Evolutionary conservation across 2,797 vertebrate genomes (phyloP), one percentile per base, ranked within the genome.

Genomic region (Pseudomugil gertrudae): DNA sequence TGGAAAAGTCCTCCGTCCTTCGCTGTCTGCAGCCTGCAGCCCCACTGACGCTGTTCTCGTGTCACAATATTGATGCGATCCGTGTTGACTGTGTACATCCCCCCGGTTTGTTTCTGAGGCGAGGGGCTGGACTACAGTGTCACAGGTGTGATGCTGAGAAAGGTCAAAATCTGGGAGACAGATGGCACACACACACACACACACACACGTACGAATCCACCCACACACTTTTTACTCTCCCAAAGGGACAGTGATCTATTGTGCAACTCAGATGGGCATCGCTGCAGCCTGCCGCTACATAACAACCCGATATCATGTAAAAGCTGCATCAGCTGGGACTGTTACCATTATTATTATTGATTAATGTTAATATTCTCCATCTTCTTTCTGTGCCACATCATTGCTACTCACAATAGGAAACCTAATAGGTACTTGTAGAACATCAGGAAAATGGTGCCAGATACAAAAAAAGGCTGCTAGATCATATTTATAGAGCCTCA

Each of bases 101-200:
- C n/a, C n/a, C n/a, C n/a, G n/a, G n/a, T n/a, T n/a, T n/a, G n/a
- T n/a, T n/a, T n/a, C n/a, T n/a, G n/a, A n/a, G n/a, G n/a, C n/a
- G n/a, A n/a, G 35, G 79, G 87, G 68, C 76, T 14, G 21, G 64
- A 77, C 80, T 78, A 38, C 76, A 2, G 69, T 79, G 84, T 90
- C 90, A 88, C 87, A 91, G 90, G 89, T 92, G 89, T 81, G 79
- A 81, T 27, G 76, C 80, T 67, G 58, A 72, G 74, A 89, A 90
- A 90, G 90, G 89, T 92, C 91, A 90, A 87, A 85, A 90, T 82
- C 87, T 82, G 76, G 66, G 59, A 92, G 89, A 91, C 90, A 92
- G 90, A 90, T 90, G 90, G 89, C 80, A 50, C 21, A 60, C 56
- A 57, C 19, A n/a, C 17, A 38, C 36, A 43, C 38, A 5, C 68